Percentiles rank a stretch among this genome's conserved stretches.
Evolutionary conservation across 2,113 vertebrate species (phyloP).

Genomic region (Lophochroa leadbeateri): DNA sequence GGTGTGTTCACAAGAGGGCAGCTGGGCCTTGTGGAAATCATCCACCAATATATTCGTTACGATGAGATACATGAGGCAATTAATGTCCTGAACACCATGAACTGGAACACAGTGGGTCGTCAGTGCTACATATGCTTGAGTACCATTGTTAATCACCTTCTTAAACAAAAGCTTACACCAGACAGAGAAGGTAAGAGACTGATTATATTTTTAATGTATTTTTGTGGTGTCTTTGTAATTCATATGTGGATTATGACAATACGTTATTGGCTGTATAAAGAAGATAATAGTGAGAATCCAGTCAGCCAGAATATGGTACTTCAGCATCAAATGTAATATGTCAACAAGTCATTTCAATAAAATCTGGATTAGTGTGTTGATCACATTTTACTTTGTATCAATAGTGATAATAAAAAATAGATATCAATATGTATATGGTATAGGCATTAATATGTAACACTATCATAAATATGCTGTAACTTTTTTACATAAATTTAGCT

Average conservation of each 20-base stretch:
- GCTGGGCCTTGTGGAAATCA: constrained; percentile 81
- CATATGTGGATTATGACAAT: neutral
- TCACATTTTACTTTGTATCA: neutral
- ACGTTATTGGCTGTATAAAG: neutral
- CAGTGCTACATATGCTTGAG: constrained; percentile 84
- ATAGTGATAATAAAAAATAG: neutral
- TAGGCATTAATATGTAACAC: neutral
- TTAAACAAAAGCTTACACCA: constrained; percentile 86
- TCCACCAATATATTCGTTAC: constrained; percentile 85
- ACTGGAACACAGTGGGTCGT: constrained; percentile 86
- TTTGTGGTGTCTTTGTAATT: neutral
- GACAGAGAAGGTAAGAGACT: constrained; percentile 82
- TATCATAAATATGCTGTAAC: neutral
- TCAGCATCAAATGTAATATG: neutral
- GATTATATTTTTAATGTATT: neutral
- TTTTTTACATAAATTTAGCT: neutral
- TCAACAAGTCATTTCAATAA: neutral
- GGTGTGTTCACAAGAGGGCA: constrained; percentile 83
- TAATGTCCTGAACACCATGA: constrained; percentile 87
- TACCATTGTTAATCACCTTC: constrained; percentile 88
- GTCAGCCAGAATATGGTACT: neutral
- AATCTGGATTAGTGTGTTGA: neutral
- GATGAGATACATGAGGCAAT: constrained; percentile 84
- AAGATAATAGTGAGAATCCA: neutral
- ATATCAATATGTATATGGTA: neutral